Evolutionary conservation across 2,797 vertebrate species (phyloP), one percentile per base, ranked within the genome.

Genomic region (Huso huso): DNA sequence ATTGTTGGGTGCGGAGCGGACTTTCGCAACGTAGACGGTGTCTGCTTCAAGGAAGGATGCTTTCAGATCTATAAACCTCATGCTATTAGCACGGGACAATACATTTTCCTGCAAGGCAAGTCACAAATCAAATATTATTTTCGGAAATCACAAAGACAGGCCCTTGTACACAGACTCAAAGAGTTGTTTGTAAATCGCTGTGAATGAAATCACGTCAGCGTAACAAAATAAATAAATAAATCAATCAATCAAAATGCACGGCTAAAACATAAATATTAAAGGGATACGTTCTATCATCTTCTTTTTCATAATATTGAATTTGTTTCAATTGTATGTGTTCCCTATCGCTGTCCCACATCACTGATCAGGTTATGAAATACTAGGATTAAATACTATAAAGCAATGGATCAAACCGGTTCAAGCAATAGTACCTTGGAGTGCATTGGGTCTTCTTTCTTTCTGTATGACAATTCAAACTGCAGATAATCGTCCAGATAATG

Each of bases 1-100:
- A 50, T 49, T 49, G 13, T 63, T 15, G 0, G 88, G 86, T 37
- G 12, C 62, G 12, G 86, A 81, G 48, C 84, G 75, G 8, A 91
- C 82, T 4, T 70, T 72, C 8, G 76, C 79, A 1, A 13, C 8
- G 23, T 87, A 90, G 8, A 80, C 61, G 0, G 76, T 68, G 67
- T 72, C 68, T 6, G 77, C 64, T 12, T 6, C 15, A 5, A 89
- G 76, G 0, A 12, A 0, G 1, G 62, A 0, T 63, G 75, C 48
- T 0, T 68, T 70, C 65, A 84, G 52, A 11, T 49, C 69, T 15
- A 51, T 60, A 0, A 6, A 12, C 3, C 6, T 63, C 0, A 37
- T 9, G 3, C 2, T 1, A 4, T 0, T 0, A 1, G 23, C 7
- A 15, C 3, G 6, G 4, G 83, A 64, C 0, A 11, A 0, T 3